These are phyloP conservation scores for Andrena dorsata DNA, from an alignment of 2,888 invertebrate genomes.

Conservation along the genomic window DNA sequence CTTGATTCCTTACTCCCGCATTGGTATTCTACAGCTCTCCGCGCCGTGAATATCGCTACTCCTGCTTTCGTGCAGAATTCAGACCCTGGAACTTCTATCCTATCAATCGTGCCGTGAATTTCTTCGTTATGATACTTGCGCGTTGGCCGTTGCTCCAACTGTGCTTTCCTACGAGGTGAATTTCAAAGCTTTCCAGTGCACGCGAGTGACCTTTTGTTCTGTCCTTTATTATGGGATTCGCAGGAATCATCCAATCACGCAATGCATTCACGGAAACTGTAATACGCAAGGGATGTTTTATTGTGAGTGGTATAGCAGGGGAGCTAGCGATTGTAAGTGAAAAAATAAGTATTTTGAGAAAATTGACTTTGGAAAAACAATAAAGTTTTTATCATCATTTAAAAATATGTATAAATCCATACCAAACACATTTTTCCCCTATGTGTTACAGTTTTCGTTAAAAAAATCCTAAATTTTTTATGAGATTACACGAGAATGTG, in stretches of 20 bases:
- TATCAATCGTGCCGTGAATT: slow-evolving; percentile 50
- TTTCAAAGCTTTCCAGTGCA: background rate
- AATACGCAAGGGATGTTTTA: background rate
- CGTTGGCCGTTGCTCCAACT: background rate
- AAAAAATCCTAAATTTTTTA: too few relatives aligned
- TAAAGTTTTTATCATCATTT: too few relatives aligned
- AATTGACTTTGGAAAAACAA: too few relatives aligned
- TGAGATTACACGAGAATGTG: too few relatives aligned
- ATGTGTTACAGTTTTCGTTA: too few relatives aligned
- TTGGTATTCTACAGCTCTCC: slow-evolving; percentile 34
- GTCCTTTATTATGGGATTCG: background rate
- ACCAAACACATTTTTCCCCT: too few relatives aligned
- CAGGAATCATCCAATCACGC: background rate
- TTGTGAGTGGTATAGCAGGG: too few relatives aligned
- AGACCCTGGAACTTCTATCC: slow-evolving; percentile 27
- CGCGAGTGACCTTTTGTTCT: background rate
- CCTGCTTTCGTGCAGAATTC: slow-evolving; percentile 46
- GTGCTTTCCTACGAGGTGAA: background rate
- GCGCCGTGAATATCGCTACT: slow-evolving; percentile 35
- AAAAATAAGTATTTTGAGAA: too few relatives aligned
- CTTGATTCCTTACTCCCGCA: slow-evolving; percentile 26
- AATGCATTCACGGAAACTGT: background rate
- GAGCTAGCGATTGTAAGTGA: too few relatives aligned
- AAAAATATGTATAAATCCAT: too few relatives aligned
- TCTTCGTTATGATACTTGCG: slow-evolving; percentile 27